Percentiles rank a stretch among this genome's conserved stretches.
Evolutionary conservation across 2,888 invertebrate species (phyloP).

Genomic region (Lypha dubia): DNA sequence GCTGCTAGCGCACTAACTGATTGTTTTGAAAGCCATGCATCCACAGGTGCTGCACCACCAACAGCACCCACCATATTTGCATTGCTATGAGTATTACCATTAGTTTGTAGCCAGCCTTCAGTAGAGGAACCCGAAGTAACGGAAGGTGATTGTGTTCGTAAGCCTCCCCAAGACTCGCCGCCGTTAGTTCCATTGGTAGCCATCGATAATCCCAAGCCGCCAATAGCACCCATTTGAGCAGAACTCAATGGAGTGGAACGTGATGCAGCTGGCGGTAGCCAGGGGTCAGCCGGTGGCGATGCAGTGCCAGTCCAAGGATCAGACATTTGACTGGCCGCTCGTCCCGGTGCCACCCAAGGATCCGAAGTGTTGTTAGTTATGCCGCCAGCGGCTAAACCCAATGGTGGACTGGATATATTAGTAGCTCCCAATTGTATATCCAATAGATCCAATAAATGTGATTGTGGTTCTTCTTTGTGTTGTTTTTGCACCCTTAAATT

Average conservation of each 20-base stretch:
- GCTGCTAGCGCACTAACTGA: conserved; percentile 73
- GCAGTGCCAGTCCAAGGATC: conserved; percentile 83
- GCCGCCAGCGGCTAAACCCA: conserved; percentile 80
- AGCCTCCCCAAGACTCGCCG: conserved; percentile 79
- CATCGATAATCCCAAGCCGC: conserved; percentile 71
- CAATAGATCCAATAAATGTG: conserved; percentile 92
- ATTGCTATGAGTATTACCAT: conserved; percentile 73
- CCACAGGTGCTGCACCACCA: conserved; percentile 75
- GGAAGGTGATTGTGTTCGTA: conserved; percentile 82
- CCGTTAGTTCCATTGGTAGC: conserved; percentile 69
- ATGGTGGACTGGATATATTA: conserved; percentile 84
- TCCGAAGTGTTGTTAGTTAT: conserved; percentile 83
- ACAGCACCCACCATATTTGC: conserved; percentile 42
- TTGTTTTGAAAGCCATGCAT: conserved; percentile 80
- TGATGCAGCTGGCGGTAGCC: conserved; percentile 79
- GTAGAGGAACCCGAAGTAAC: conserved; percentile 82
- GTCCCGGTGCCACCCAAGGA: conserved; percentile 89
- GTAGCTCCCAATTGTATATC: conserved; percentile 90
- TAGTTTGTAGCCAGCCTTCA: conserved; percentile 83
- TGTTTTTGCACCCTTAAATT: conserved; percentile 62
- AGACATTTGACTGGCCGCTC: conserved; percentile 85
- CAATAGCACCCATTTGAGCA: conserved; percentile 77
- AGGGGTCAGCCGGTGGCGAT: conserved; percentile 82
- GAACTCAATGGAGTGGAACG: conserved; percentile 68
- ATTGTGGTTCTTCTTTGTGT: conserved; percentile 84